Evolutionary conservation across 2,797 vertebrate genomes (phyloP).

Genomic region (Oryzias dopingdopingensis): DNA sequence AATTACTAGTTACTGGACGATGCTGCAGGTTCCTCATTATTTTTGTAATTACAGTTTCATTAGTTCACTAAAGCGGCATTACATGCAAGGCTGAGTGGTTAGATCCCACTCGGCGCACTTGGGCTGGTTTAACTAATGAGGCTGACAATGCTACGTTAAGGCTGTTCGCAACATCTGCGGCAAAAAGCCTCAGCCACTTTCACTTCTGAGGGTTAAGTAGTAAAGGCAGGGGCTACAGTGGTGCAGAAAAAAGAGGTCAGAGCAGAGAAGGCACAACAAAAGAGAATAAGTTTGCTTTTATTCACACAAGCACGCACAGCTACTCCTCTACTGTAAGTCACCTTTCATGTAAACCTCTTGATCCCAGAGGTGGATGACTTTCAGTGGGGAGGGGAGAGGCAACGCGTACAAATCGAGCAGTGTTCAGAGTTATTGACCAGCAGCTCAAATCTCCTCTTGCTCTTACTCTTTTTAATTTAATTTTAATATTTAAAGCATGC

Average conservation of each 20-base stretch:
- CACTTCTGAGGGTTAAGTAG: conserved; percentile 32
- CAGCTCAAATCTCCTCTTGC: conserved; percentile 32
- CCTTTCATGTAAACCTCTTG: conserved; percentile 54
- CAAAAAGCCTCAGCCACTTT: conserved; percentile 26
- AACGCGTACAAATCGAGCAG: conserved; percentile 46
- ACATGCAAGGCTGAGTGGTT: conserved; percentile 52
- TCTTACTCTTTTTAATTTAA: neutral
- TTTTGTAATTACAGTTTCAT: conserved; percentile 72
- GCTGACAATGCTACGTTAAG: conserved; percentile 48
- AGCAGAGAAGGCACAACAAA: conserved; percentile 11
- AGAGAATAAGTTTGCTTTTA: conserved; percentile 32
- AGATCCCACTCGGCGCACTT: conserved; percentile 34
- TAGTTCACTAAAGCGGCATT: conserved; percentile 64
- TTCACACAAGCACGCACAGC: conserved; percentile 31
- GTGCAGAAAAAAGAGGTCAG: conserved; percentile 31
- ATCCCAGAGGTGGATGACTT: conserved; percentile 55
- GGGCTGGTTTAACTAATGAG: conserved; percentile 64
- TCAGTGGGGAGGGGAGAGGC: conserved; percentile 17
- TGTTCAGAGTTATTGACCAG: conserved; percentile 32
- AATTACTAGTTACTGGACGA: conserved; percentile 55
- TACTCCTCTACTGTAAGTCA: conserved; percentile 42
- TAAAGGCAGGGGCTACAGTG: conserved; percentile 12
- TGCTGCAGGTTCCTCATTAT: conserved; percentile 62
- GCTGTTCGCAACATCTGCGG: conserved; percentile 41
- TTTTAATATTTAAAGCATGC: conserved; percentile 4